These are phyloP conservation scores for Phalacrocorax carbo DNA, from an alignment of 2,113 vertebrate species.

Conservation along the genomic window DNA sequence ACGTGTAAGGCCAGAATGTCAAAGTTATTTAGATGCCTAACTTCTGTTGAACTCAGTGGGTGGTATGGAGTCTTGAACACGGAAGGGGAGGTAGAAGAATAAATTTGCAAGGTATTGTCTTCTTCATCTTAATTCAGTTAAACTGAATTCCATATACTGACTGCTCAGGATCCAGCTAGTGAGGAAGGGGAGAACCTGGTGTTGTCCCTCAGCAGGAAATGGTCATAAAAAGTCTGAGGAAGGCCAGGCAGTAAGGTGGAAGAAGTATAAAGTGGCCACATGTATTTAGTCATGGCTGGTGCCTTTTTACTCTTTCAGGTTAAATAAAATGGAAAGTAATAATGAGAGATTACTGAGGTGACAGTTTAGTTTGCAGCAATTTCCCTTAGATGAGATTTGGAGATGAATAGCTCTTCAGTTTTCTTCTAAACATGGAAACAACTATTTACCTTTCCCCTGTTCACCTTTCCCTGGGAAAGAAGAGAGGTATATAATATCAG, in stretches of 20 bases:
- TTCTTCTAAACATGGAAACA: background rate
- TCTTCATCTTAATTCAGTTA: background rate
- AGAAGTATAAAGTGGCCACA: background rate
- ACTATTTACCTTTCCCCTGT: background rate
- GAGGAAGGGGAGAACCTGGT: background rate
- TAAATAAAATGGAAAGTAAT: background rate
- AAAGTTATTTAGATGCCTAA: background rate
- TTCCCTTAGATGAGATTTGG: background rate
- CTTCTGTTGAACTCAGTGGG: background rate
- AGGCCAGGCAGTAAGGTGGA: background rate
- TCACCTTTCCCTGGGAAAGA: background rate
- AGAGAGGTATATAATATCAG: background rate
- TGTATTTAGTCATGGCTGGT: background rate
- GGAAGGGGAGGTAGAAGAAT: background rate
- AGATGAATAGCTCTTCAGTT: background rate
- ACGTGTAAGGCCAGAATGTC: background rate
- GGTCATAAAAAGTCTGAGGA: background rate
- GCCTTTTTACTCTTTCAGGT: background rate
- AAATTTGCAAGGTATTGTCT: background rate
- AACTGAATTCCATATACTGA: background rate
- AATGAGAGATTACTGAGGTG: background rate
- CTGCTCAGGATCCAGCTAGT: background rate
- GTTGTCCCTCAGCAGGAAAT: background rate
- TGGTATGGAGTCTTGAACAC: background rate
- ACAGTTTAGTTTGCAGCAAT: background rate